Base-by-base conservation (phyloP, 2,888 invertebrate genomes). In the Phortica okadai region DNA sequence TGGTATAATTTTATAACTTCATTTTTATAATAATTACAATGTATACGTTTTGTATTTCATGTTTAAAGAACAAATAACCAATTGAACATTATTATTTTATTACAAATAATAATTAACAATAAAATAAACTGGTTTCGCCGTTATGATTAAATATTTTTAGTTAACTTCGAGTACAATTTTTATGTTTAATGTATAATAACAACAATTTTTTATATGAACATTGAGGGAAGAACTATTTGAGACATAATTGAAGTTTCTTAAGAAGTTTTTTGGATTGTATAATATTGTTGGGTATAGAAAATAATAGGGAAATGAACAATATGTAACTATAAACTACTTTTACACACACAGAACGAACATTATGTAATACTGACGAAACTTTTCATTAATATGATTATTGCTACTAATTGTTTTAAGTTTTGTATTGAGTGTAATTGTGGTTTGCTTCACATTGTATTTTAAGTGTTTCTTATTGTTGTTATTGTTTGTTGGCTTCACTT, bases 61-160 rank as follows among this genome's bases (percentile, higher is more conserved):
- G 11, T 69, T 56, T 54, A 50, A 25, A 70, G n/a, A 70, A 70
- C 70, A 70, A 70, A 54, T 54, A 70, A 70, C 70, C 70, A 67
- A 8, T 44, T 67, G 3, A 45, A 69, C 45, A 66, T 11, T 33
- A 41, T 56, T n/a, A 11, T 56, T 56, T 56, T 56, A 5, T 21
- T 21, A 25, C 10, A 64, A 64, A 64, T 64, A 64, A 33, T 33
- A 64, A 64, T 33, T 6, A 25, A 21, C 21, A 64, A 21, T 21
- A 21, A 21, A 21, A 21, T 21, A 21, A 21, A 21, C 21, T 21
- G 21, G 21, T 21, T 21, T 21, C 21, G 21, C 21, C 21, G 21
- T 21, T 21, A 21, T 21, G 21, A 21, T 21, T 64, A 64, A 64
- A 45, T 45, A 8, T 45, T 45, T 45, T 45, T 45, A 45, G 10